Evolutionary conservation across 2,888 invertebrate genomes (phyloP), one percentile per base, ranked within the genome.

Genomic region (Acanthosepion esculentum): DNA sequence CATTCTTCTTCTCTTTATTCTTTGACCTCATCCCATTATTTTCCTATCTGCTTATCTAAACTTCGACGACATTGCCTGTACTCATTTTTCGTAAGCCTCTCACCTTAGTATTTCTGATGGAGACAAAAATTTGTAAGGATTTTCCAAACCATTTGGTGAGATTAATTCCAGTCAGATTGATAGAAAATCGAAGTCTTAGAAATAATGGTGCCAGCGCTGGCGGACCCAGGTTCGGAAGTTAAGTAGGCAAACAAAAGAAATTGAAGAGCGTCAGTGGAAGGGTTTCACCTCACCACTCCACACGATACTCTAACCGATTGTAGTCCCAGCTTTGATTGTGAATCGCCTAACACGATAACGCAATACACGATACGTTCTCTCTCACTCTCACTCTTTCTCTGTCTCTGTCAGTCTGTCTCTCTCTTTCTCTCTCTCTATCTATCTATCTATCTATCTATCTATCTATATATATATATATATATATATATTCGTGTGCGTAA

Each of bases 81-180:
- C 15, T 10, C 4, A n/a, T 78, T 78, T 33, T n/a, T 10, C 78
- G n/a, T 78, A 33, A 33, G 12, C 78, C 33, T 15, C 78, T 8
- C n/a, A 78, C 78, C 33, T 12, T 12, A n/a, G n/a, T 12, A 78
- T 78, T 33, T 15, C 12, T 12, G 15, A 33, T 18, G 78, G 15
- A n/a, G 78, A n/a, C n/a, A 12, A 23, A n/a, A 33, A 33, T 78
- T 78, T 78, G 78, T 78, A 78, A 78, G 78, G 78, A 78, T 78
- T 78, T 78, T 78, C 78, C n/a, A 78, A 78, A 78, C 78, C 78
- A 78, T 78, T 78, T 78, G 78, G 59, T 33, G 10, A 78, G 78
- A 78, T 78, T 78, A 78, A 78, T 78, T 78, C 78, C 78, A n/a
- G 78, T 78, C 78, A n/a, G n/a, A 33, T 78, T 78, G 78, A 78